Evolutionary conservation across 1,140 invertebrate genomes (phyloP).

Genomic region (Steinernema khuongi): DNA sequence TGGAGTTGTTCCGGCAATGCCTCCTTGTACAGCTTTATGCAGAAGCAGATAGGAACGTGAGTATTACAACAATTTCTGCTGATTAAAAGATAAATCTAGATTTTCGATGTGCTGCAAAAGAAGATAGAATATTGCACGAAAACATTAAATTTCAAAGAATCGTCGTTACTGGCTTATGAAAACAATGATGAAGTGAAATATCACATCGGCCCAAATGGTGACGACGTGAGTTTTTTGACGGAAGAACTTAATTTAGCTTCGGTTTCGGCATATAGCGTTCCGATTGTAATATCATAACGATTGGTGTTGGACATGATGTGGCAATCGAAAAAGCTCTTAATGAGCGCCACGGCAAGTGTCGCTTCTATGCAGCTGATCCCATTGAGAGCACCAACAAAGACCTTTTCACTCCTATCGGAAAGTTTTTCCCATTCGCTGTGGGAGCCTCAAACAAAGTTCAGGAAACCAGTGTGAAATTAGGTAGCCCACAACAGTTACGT

Average conservation of each 20-base stretch:
- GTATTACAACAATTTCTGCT: neutral
- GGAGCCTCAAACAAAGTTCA: neutral
- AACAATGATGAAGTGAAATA: conserved; percentile 21
- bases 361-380: conserved; percentile 15
- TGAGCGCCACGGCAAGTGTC: neutral
- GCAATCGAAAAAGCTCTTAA: neutral
- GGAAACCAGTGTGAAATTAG: neutral
- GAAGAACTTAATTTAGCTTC: neutral
- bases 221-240: neutral
- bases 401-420: neutral
- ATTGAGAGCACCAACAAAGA: neutral
- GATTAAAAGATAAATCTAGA: neutral
- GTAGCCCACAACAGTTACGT: neutral
- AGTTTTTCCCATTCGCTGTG: conserved; percentile 19
- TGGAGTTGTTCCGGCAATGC: neutral
- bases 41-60: neutral
- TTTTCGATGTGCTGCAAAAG: neutral
- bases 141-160: neutral
- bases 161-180: neutral
- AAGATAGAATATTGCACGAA: neutral
- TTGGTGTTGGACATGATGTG: conserved; percentile 13
- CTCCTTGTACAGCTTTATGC: neutral
- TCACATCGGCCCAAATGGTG: neutral
- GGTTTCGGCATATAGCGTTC: neutral
- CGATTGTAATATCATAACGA: neutral